Evolutionary conservation across 2,797 vertebrate genomes (phyloP).

Genomic region (Cuniculus paca): DNA sequence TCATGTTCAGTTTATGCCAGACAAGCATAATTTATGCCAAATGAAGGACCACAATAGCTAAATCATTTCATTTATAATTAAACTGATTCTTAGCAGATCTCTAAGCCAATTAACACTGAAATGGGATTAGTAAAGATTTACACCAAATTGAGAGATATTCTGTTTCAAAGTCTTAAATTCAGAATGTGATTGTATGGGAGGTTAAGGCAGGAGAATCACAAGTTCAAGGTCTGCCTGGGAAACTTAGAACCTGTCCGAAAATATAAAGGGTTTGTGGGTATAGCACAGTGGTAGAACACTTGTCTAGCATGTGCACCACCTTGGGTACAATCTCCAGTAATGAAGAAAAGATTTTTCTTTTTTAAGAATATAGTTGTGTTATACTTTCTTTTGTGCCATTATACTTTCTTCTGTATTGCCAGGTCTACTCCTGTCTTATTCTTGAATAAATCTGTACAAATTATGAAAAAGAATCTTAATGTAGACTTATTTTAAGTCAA

Average conservation of each 20-base stretch:
- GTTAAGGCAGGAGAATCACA: neutral
- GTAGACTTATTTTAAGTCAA: conserved; percentile 38
- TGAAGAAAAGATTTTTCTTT: neutral
- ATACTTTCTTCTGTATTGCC: neutral
- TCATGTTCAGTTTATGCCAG: conserved; percentile 64
- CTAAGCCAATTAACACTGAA: conserved; percentile 30
- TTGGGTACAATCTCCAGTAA: neutral
- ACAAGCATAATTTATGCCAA: conserved; percentile 50
- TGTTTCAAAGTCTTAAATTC: conserved; percentile 38
- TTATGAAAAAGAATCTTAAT: conserved; percentile 43
- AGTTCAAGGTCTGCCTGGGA: neutral
- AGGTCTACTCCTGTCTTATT: neutral
- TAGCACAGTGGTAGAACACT: neutral
- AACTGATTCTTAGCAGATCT: conserved; percentile 61
- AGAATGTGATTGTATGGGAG: neutral
- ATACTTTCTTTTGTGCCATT: neutral
- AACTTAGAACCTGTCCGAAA: neutral
- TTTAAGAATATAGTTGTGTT: neutral
- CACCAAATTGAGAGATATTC: conserved; percentile 1
- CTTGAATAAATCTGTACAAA: conserved; percentile 44
- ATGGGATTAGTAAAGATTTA: conserved; percentile 44
- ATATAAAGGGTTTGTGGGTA: neutral
- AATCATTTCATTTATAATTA: conserved; percentile 60
- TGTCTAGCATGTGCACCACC: neutral
- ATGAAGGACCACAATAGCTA: neutral